Percentiles rank a stretch among this genome's conserved stretches.
Conservation (phyloP, 2,797 vertebrate species). For the Lepus townsendii region DNA sequence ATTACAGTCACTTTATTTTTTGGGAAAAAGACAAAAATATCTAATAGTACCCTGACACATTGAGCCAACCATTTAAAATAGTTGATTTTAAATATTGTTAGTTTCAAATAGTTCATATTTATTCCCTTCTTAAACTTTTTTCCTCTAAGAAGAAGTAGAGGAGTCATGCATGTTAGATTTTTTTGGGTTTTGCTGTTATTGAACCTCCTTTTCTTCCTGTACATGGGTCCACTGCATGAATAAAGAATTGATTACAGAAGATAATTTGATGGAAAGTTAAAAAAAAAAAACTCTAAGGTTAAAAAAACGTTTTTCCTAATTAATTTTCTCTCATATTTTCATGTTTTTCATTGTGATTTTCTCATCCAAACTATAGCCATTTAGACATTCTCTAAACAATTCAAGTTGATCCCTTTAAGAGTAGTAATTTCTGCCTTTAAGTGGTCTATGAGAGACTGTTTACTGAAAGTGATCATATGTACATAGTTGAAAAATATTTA, state of each 20-base stretch:
- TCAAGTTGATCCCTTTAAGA: neutral
- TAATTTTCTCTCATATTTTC: slow-evolving; percentile 45
- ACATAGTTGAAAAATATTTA: neutral
- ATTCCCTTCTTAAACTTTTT: neutral
- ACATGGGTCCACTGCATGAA: neutral
- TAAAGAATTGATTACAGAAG: neutral
- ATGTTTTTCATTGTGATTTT: slow-evolving; percentile 13
- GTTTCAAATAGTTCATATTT: neutral
- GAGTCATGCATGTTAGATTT: neutral
- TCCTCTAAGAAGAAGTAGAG: neutral
- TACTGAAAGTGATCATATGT: neutral
- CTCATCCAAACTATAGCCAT: slow-evolving; percentile 13
- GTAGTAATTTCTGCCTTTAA: neutral
- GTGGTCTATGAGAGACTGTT: neutral
- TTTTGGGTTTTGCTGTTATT: neutral
- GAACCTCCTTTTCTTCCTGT: neutral
- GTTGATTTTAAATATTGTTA: neutral
- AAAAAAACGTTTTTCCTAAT: slow-evolving; percentile 49
- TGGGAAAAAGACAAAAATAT: neutral
- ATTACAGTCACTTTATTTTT: neutral
- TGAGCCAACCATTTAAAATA: neutral
- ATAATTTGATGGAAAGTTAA: slow-evolving; percentile 74
- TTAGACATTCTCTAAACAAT: slow-evolving; percentile 3
- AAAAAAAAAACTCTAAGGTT: slow-evolving; percentile 70
- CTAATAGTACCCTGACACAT: neutral